Evolutionary conservation across 2,888 invertebrate species (phyloP), one percentile per base, ranked within the genome.

Genomic region (Carcina quercana): DNA sequence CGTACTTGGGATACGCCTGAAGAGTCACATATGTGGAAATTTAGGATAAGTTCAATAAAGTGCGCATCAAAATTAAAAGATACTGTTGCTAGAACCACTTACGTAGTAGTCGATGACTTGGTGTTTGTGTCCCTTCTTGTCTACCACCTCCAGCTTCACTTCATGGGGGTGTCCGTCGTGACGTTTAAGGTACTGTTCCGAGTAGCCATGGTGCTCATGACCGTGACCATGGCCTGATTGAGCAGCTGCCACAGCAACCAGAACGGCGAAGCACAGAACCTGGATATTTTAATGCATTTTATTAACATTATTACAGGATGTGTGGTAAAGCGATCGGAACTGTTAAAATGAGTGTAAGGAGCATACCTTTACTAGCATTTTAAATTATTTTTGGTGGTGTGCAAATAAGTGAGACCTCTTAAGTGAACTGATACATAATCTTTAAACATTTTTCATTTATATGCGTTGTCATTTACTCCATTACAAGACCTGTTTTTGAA

Each of bases 141-240:
- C n/a, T n/a, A n/a, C n/a, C n/a, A n/a, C n/a, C n/a, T n/a, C n/a
- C 28, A 63, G n/a, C n/a, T n/a, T n/a, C n/a, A n/a, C n/a, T 5
- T 17, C 5, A 5, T 17, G 17, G 24, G 10, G 24, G 53, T 24
- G 61, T 50, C 28, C 52, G 53, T 59, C 59, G 48, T 53, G 59
- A 29, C 64, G 49, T 24, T 59, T 53, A 25, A 63, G 45, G 41
- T 43, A 54, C 36, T 63, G 63, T 8, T 63, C 59, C 2, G 64
- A 67, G 26, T 14, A 27, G 19, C 34, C 38, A 24, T 35, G 38
- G 12, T 37, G 34, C 1, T 25, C 31, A 30, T 43, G 33, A 2
- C 34, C 34, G 19, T 39, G 28, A 10, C 31, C 28, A 15, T 32
- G 28, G 31, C 34, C 37, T 1, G 33, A 38, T 34, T 48, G 47